Evolutionary conservation across 2,888 invertebrate genomes (phyloP).

Genomic region (Tipula helvola): DNA sequence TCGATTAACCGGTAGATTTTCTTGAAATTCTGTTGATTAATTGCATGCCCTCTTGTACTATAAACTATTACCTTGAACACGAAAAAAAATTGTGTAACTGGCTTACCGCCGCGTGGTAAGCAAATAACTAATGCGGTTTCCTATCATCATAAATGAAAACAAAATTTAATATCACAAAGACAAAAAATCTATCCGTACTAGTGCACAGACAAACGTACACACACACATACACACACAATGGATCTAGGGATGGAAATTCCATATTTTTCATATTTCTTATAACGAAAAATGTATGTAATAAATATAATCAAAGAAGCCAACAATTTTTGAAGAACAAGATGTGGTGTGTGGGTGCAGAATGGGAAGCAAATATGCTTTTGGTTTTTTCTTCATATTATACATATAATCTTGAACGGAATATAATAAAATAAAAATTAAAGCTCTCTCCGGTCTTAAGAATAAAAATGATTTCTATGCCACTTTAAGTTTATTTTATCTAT

Average conservation of each 20-base stretch:
- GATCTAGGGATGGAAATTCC: neutral
- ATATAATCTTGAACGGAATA: neutral
- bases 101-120: too few species aligned
- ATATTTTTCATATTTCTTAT: neutral
- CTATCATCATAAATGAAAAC: neutral
- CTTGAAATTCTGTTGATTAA: too few species aligned
- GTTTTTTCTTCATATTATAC: neutral
- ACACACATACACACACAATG: neutral
- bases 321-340: neutral
- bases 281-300: neutral
- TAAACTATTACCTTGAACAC: too few species aligned
- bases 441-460: neutral
- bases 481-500: neutral
- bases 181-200: neutral
- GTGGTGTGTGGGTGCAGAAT: neutral
- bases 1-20: too few species aligned
- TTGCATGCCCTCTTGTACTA: too few species aligned
- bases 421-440: neutral
- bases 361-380: neutral
- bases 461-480: slow-evolving; percentile 4
- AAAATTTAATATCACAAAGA: neutral
- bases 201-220: neutral
- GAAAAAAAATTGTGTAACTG: too few species aligned
- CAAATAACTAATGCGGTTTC: neutral
- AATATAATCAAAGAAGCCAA: neutral